Conservation (phyloP, 2,888 invertebrate genomes). For the Nomada ruficornis region DNA sequence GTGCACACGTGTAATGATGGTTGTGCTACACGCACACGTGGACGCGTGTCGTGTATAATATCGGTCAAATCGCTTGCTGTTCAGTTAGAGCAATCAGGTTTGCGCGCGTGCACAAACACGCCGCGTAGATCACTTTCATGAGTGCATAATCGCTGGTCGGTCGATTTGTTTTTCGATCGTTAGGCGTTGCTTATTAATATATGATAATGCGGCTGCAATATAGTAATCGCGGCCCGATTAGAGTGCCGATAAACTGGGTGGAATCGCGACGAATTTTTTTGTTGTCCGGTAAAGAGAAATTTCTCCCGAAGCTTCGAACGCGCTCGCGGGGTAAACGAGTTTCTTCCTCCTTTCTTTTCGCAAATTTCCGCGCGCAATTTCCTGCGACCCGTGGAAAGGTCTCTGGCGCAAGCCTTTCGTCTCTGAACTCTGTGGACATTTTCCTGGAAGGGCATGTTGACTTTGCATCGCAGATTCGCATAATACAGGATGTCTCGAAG, state of each 20-base stretch:
- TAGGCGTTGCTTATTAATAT: slow-evolving; percentile 43
- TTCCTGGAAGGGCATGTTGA: not conserved
- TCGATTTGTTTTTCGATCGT: slow-evolving; percentile 51
- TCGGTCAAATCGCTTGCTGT: slow-evolving; percentile 61
- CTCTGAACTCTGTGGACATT: not conserved
- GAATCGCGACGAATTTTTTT: slow-evolving; percentile 21
- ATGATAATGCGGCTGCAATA: slow-evolving; percentile 43
- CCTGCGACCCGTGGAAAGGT: slow-evolving; percentile 20
- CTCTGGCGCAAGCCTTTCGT: slow-evolving; percentile 11
- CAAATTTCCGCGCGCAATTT: slow-evolving; percentile 7
- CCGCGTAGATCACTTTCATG: slow-evolving; percentile 54
- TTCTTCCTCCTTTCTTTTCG: not conserved
- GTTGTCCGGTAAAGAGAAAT: slow-evolving; percentile 3
- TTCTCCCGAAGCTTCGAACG: slow-evolving; percentile 8
- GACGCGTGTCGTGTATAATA: slow-evolving; percentile 40
- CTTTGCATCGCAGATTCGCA: not conserved
- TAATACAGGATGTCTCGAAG: not conserved
- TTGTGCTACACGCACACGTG: slow-evolving; percentile 26
- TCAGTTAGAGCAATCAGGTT: slow-evolving; percentile 54
- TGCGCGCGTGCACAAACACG: slow-evolving; percentile 45
- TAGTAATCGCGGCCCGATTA: slow-evolving; percentile 29
- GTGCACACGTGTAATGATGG: slow-evolving; percentile 42
- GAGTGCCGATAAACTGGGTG: slow-evolving; percentile 28
- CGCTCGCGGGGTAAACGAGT: not conserved
- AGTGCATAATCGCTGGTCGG: slow-evolving; percentile 39